Evolutionary conservation across 2,797 vertebrate species (phyloP).

Genomic region (Notamacropus eugenii): DNA sequence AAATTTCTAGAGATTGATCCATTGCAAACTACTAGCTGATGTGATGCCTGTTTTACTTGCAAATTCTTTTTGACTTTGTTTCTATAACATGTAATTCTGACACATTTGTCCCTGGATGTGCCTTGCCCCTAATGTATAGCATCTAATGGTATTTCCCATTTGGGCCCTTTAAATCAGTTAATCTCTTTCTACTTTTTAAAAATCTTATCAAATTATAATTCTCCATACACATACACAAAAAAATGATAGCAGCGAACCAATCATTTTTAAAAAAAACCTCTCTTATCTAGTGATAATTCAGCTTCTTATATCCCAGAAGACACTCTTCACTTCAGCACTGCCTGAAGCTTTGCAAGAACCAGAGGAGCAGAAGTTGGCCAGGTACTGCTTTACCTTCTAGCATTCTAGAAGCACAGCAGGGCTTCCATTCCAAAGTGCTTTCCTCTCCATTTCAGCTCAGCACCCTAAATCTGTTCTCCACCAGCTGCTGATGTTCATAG

Average conservation of each 20-base stretch:
- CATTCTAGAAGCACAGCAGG: slow-evolving; percentile 78
- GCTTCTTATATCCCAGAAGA: slow-evolving; percentile 56
- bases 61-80: neutral
- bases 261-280: slow-evolving; percentile 50
- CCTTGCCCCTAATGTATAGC: neutral
- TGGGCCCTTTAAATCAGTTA: slow-evolving; percentile 49
- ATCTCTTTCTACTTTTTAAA: slow-evolving; percentile 26
- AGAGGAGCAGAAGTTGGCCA: slow-evolving; percentile 61
- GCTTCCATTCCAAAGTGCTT: slow-evolving; percentile 72
- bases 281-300: slow-evolving; percentile 36
- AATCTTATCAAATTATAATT: slow-evolving; percentile 58
- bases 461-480: slow-evolving; percentile 69
- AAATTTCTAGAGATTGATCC: neutral
- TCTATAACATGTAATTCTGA: slow-evolving; percentile 38
- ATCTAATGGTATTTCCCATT: neutral
- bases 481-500: slow-evolving; percentile 78
- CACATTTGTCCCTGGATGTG: neutral
- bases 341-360: slow-evolving; percentile 74
- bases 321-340: slow-evolving; percentile 70
- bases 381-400: slow-evolving; percentile 74
- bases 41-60: neutral
- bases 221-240: neutral
- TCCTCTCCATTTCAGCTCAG: slow-evolving; percentile 70
- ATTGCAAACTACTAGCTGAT: neutral
- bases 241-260: neutral